These are phyloP conservation scores for Cheirogaleus major DNA, from an alignment of 2,797 vertebrate genomes.

Conservation along the genomic window DNA sequence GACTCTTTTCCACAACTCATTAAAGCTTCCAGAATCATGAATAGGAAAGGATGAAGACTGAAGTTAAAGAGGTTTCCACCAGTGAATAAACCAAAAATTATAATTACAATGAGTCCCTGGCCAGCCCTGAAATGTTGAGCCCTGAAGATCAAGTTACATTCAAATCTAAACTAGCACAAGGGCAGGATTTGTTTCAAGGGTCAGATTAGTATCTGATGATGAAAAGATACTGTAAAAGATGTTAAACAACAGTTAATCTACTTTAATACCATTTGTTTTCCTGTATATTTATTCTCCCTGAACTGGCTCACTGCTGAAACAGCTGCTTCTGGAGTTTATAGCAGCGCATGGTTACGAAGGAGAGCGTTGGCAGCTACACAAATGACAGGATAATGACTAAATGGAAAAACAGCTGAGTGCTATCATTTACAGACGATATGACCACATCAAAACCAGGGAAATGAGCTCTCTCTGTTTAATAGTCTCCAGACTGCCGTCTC, in stretches of 20 bases:
- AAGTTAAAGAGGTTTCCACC: not conserved
- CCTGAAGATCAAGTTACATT: conserved; percentile 68
- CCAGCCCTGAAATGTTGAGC: conserved; percentile 49
- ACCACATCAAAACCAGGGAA: conserved; percentile 65
- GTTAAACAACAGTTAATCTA: conserved; percentile 78
- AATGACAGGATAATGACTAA: conserved; percentile 74
- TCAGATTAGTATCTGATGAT: conserved; percentile 73
- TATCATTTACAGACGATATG: conserved; percentile 72
- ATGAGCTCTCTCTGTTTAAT: conserved; percentile 66
- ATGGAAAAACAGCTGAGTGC: conserved; percentile 65
- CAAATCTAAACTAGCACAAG: conserved; percentile 71
- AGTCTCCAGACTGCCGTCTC: conserved; percentile 59
- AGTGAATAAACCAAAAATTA: conserved; percentile 54
- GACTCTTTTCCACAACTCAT: not conserved
- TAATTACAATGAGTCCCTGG: conserved; percentile 54
- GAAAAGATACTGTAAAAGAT: conserved; percentile 70
- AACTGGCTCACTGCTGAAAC: conserved; percentile 67
- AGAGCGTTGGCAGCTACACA: conserved; percentile 54
- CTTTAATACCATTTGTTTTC: conserved; percentile 78
- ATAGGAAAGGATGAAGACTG: not conserved
- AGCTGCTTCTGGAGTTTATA: conserved; percentile 76
- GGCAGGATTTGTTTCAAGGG: conserved; percentile 74
- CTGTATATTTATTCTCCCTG: conserved; percentile 76
- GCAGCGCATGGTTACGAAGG: conserved; percentile 61
- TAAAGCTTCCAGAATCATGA: not conserved